Conservation (phyloP, 1,140 invertebrate species). For the Drosophila kikkawai region DNA sequence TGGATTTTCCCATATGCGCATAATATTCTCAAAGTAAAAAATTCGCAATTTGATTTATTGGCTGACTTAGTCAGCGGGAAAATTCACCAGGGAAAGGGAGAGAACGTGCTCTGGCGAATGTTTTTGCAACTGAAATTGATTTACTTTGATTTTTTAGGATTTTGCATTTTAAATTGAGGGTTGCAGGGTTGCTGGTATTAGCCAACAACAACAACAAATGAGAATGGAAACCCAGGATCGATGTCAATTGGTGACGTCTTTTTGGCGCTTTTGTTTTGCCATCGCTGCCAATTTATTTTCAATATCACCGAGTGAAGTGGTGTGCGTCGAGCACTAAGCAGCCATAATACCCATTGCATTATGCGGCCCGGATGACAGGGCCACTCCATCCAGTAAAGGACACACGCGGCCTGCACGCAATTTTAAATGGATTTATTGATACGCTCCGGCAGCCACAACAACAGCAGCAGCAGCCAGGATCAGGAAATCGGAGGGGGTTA, state of each 20-base stretch:
- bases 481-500: constrained; percentile 39
- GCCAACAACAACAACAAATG: constrained; percentile 13
- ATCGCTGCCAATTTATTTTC: constrained; percentile 80
- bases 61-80: constrained; percentile 62
- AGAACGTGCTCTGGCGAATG: constrained; percentile 44
- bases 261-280: constrained; percentile 73
- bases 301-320: constrained; percentile 50
- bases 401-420: constrained; percentile 76
- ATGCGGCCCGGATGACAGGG: constrained; percentile 57
- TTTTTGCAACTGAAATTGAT: constrained; percentile 81
- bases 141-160: constrained; percentile 84
- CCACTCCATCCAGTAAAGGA: constrained; percentile 51
- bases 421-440: constrained; percentile 84
- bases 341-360: constrained; percentile 81
- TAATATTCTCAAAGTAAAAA: constrained; percentile 61
- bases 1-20: constrained; percentile 65
- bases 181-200: constrained; percentile 42
- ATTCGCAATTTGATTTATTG: constrained; percentile 81
- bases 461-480: constrained; percentile 7
- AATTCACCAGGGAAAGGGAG: constrained; percentile 28
- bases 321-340: constrained; percentile 65
- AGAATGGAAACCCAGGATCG: constrained; percentile 35
- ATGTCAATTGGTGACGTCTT: constrained; percentile 74
- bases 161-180: constrained; percentile 83
- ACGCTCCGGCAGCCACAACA: constrained; percentile 66